phyloP scores from a whole-genome alignment of 2,797 vertebrate genomes.

The Anguilla obscura region DNA sequence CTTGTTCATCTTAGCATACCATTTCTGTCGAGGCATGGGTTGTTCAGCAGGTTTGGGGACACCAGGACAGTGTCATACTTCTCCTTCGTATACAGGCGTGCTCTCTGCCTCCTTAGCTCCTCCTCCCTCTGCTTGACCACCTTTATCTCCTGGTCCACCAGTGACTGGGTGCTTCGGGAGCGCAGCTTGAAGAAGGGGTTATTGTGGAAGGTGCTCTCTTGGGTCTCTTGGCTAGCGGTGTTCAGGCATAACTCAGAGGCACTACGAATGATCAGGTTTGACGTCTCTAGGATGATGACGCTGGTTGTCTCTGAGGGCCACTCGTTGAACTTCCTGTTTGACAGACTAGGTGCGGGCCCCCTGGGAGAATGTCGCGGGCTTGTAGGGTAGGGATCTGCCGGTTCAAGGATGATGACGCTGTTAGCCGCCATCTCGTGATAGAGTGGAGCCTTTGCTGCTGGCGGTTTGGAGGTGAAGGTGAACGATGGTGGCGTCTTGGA shows the following conservation, averaged over 20 bases:
- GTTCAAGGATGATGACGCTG: conserved; percentile 70
- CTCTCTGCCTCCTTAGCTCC: conserved; percentile 68
- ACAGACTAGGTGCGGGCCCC: neutral
- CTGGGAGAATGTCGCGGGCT: conserved; percentile 2
- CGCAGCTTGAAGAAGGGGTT: conserved; percentile 74
- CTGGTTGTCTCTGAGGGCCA: conserved; percentile 56
- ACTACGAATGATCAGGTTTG: conserved; percentile 69
- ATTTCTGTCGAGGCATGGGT: conserved; percentile 42
- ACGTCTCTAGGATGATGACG: conserved; percentile 67
- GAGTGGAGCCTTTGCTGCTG: conserved; percentile 40
- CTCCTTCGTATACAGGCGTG: conserved; percentile 58
- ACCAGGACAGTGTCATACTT: conserved; percentile 66
- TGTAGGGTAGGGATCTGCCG: conserved; percentile 50
- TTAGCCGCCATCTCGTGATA: conserved; percentile 69
- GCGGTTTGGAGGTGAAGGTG: conserved; percentile 53
- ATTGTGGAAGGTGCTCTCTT: conserved; percentile 65
- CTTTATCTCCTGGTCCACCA: conserved; percentile 70
- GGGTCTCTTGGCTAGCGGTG: conserved; percentile 46
- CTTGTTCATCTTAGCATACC: conserved; percentile 44
- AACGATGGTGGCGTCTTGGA: conserved; percentile 55
- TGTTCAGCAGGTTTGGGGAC: conserved; percentile 61
- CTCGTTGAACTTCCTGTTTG: conserved; percentile 55
- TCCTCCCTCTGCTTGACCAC: conserved; percentile 68
- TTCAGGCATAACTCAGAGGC: conserved; percentile 69
- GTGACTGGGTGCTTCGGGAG: conserved; percentile 69